Evolutionary conservation across 2,113 vertebrate genomes (phyloP), one percentile per base, ranked within the genome.

Genomic region (Arothron firmamentum): DNA sequence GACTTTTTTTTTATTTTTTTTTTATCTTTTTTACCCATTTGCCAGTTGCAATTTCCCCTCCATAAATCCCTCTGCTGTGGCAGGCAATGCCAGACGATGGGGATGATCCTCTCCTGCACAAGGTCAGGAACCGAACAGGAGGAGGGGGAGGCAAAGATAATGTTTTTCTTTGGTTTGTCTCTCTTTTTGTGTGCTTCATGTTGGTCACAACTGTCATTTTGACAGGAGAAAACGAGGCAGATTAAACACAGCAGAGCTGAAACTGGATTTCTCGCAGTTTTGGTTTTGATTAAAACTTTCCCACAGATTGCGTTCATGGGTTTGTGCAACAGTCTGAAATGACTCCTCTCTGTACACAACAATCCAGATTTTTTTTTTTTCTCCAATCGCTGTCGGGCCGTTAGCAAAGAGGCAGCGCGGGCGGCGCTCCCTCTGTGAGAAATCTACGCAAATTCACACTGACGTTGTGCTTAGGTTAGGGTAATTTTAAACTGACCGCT

Each of bases 21-120:
- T 23, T 15, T 23, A 6, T 31, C 19, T 49, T 72, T 57, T 65
- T 70, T 67, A 50, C 67, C 77, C 74, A 79, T 88, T 87, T 82
- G 80, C 80, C 78, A 81, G 79, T 83, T 86, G 80, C 80, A 85
- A 87, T 88, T 87, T 87, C 85, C 85, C 78, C 73, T 80, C 77
- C 70, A 78, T 85, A 87, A 90, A 86, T 87, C 88, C 85, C 77
- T 49, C 64, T 56, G 74, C 81, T 78, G 77, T 79, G 73, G 77
- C 82, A 79, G 78, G 76, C 72, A 75, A 61, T 77, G 81, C 80
- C 84, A 86, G 80, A 88, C 82, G 62, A 73, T 53, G 77, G 72
- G 47, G 79, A 77, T 79, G 65, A 81, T 83, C 71, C 77, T 65
- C 20, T 74, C 53, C 67, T 66, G 1, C 69, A 74, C 70, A 82